Evolutionary conservation across 2,797 vertebrate genomes (phyloP).

Genomic region (Clarias laeviceps): DNA sequence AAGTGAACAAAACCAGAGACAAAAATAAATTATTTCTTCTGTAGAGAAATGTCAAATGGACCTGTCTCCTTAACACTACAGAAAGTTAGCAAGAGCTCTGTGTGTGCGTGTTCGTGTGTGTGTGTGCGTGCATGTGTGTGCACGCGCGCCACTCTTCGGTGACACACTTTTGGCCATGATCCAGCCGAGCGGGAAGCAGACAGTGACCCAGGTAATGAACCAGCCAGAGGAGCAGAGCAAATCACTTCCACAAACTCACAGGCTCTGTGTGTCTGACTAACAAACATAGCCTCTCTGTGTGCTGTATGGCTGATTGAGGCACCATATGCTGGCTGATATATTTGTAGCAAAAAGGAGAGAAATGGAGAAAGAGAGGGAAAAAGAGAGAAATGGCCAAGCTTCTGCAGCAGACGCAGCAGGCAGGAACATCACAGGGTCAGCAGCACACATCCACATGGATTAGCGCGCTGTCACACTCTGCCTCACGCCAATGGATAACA

Average conservation of each 20-base stretch:
- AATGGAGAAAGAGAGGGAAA: conserved; percentile 39
- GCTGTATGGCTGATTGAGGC: conserved; percentile 53
- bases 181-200: conserved; percentile 42
- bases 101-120: not conserved
- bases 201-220: conserved; percentile 59
- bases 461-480: conserved; percentile 76
- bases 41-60: conserved; percentile 2
- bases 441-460: conserved; percentile 77
- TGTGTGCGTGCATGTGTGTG: conserved; percentile 1
- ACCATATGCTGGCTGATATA: conserved; percentile 57
- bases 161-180: conserved; percentile 52
- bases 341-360: conserved; percentile 46
- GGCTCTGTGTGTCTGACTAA: conserved; percentile 51
- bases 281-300: conserved; percentile 53
- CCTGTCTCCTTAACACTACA: conserved; percentile 1
- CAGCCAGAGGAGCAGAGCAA: conserved; percentile 57
- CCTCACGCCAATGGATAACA: conserved; percentile 68
- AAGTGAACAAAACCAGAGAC: not conserved
- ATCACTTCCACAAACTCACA: conserved; percentile 55
- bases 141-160: conserved; percentile 24
- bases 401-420: conserved; percentile 70
- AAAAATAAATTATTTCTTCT: not conserved
- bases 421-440: conserved; percentile 75
- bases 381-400: conserved; percentile 53
- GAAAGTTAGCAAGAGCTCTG: conserved; percentile 20